A percentile compares a stretch with the other conserved stretches of the same genome.
Conservation (phyloP, 1,140 invertebrate genomes). For the Leptestheria dahalacensis region DNA sequence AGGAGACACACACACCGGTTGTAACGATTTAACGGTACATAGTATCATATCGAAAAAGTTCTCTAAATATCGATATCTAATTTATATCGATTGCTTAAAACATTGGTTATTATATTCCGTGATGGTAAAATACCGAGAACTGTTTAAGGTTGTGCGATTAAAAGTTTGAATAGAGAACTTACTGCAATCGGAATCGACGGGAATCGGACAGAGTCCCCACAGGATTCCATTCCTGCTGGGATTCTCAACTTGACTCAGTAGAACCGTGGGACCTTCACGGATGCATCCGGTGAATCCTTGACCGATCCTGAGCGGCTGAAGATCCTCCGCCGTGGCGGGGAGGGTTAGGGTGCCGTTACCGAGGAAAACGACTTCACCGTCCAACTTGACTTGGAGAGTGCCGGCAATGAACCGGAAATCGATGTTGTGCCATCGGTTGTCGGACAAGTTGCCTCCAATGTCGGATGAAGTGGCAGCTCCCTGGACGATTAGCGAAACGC, state of each 20-base stretch:
- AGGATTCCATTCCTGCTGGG: neutral
- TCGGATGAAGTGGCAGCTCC: neutral
- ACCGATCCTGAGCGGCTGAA: neutral
- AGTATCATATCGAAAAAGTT: no score
- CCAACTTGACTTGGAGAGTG: constrained; percentile 5
- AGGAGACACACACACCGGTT: no score
- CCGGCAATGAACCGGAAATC: neutral
- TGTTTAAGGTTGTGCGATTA: neutral
- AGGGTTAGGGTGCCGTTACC: neutral
- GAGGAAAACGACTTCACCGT: neutral
- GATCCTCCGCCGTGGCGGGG: neutral
- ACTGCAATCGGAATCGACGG: neutral
- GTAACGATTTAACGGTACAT: no score
- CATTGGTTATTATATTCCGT: no score
- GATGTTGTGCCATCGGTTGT: constrained; percentile 14
- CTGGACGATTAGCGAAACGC: neutral
- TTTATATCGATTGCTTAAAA: no score
- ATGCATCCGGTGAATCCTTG: constrained; percentile 12
- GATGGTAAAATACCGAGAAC: no score
- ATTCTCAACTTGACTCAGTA: neutral
- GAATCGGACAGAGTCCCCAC: constrained; percentile 1
- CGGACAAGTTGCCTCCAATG: constrained; percentile 1
- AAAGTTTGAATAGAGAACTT: neutral
- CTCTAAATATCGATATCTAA: no score
- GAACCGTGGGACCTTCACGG: constrained; percentile 5